A percentile compares a stretch with the other conserved stretches of the same genome.
Conservation (phyloP, 1,140 invertebrate species). For the Bombus consobrinus region DNA sequence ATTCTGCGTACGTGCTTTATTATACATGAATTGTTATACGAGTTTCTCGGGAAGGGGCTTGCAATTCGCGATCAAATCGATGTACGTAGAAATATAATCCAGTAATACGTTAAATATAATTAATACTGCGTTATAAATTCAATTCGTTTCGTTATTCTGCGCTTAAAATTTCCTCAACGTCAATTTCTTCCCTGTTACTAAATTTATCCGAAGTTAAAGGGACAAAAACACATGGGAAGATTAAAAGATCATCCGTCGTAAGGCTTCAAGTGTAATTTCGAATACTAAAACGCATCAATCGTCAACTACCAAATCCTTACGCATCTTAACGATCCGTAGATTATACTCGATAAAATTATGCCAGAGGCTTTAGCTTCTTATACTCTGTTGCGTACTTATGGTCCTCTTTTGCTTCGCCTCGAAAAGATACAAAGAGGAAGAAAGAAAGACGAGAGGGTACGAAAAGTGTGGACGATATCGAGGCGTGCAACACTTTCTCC, state of each 20-base stretch:
- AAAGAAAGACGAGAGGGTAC: not conserved
- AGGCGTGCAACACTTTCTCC: constrained; percentile 12
- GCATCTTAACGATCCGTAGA: not conserved
- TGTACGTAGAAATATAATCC: no score
- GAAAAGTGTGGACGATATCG: not conserved
- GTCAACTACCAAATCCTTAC: no score
- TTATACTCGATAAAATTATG: not conserved
- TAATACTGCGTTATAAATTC: no score
- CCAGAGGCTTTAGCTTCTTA: not conserved
- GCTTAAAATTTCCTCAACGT: no score
- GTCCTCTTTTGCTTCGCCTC: not conserved
- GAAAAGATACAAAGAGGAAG: not conserved
- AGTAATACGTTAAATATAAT: no score
- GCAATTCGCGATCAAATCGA: no score
- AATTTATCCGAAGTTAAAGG: no score
- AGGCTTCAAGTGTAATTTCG: not conserved
- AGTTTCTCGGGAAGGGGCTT: no score
- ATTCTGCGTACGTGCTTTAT: no score
- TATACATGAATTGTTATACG: no score
- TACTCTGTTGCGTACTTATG: not conserved
- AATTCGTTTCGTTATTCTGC: no score
- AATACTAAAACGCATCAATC: not conserved
- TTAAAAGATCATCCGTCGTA: not conserved
- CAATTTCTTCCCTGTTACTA: no score
- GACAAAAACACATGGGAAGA: not conserved